Evolutionary conservation across 2,888 invertebrate genomes (phyloP), one percentile per base, ranked within the genome.

Genomic region (Heliconius charithonia): DNA sequence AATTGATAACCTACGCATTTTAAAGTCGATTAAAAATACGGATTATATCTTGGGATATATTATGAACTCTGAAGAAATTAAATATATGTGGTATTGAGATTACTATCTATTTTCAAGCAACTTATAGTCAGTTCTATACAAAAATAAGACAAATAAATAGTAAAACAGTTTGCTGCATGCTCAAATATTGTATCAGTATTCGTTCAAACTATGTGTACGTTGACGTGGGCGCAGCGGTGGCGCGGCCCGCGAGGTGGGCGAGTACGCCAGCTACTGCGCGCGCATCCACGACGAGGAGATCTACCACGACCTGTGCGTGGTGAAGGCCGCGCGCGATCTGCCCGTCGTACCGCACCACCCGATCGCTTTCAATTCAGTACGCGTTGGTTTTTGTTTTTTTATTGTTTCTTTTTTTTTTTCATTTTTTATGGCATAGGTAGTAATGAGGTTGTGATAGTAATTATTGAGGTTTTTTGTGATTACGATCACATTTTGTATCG

Each of bases 241-340:
- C 86, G 89, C 88, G 87, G 84, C 85, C 82, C 89, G 87, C 83
- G 95, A 94, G 84, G 96, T 95, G 85, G 96, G 95, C 86, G 96
- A 96, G 89, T 97, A 96, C 91, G 96, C 96, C 87, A 96, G 96
- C 92, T 96, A 95, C 94, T 96, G 96, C 95, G 96, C 97, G 92
- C 96, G 97, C 92, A 95, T 96, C 89, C 97, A 97, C 95, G 97
- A 97, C 91, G 98, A 98, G 93, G 98, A 98, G 95, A 98, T 98
- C 93, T 98, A 98, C 96, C 98, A 98, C 95, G 98, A 98, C 96
- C 96, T 98, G 90, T 98, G 98, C 96, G 97, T 97, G 86, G 96
- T 97, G 89, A 96, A 96, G 93, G 93, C 93, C 85, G 92, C 92
- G 86, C 91, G 93, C 89, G 94, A 93, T 87, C 94, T 93, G 91